Conservation (phyloP, 2,113 vertebrate species). For the Rhegmatorhina hoffmannsi region DNA sequence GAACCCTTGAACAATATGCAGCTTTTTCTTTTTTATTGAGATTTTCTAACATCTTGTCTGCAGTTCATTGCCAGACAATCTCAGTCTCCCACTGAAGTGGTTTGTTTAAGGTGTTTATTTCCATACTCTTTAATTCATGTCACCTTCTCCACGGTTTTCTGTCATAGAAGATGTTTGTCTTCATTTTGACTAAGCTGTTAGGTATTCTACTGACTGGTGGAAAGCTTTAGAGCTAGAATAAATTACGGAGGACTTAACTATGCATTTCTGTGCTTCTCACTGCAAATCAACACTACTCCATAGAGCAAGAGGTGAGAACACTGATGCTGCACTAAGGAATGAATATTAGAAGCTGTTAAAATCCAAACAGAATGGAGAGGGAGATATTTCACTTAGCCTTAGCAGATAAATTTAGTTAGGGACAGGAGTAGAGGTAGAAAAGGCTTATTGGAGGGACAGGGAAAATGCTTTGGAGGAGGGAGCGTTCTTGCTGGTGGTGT, state of each 20-base stretch:
- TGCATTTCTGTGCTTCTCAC: conserved; percentile 8
- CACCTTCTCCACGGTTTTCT: not conserved
- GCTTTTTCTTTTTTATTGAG: not conserved
- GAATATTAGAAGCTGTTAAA: conserved; percentile 4
- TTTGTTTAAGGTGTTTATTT: conserved; percentile 61
- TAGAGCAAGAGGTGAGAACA: not conserved
- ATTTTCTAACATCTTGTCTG: conserved; percentile 33
- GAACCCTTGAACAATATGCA: not conserved
- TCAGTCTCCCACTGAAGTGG: not conserved
- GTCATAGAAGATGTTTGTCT: conserved; percentile 25
- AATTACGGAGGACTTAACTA: not conserved
- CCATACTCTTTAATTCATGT: conserved; percentile 1
- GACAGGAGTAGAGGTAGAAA: not conserved
- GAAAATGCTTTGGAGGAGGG: not conserved
- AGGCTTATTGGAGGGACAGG: not conserved
- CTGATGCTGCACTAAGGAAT: not conserved
- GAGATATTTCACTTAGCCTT: not conserved
- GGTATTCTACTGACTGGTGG: not conserved
- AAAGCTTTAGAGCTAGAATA: conserved; percentile 36
- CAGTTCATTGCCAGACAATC: conserved; percentile 9
- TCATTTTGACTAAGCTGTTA: conserved; percentile 27
- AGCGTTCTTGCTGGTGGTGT: not conserved
- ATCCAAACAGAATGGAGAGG: not conserved
- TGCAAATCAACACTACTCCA: conserved; percentile 34
- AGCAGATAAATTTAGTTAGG: not conserved